Percentiles rank a stretch among this genome's conserved stretches.
Evolutionary conservation across 1,140 invertebrate species (phyloP).

Genomic region (Hetaerina americana): DNA sequence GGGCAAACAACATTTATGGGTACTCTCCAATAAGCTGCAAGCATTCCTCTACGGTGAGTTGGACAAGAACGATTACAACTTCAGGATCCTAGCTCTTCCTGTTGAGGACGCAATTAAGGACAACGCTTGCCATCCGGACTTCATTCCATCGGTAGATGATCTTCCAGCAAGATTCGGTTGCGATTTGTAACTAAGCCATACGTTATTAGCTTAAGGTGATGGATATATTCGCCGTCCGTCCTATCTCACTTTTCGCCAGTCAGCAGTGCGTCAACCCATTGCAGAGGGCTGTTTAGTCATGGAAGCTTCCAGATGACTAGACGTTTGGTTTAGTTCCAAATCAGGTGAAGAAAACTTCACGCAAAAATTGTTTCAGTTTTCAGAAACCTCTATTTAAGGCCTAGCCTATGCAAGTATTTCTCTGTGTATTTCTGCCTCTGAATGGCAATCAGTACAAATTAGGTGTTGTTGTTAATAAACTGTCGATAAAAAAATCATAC

Average conservation of each 20-base stretch:
- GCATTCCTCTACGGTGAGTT: slow-evolving; percentile 54
- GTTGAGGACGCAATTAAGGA: slow-evolving; percentile 42
- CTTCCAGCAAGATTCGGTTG: neutral
- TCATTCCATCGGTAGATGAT: neutral
- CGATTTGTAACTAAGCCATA: too few relatives aligned
- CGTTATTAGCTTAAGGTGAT: too few relatives aligned
- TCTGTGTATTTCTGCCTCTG: neutral
- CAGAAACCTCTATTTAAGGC: neutral
- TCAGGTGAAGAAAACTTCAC: neutral
- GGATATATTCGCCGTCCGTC: too few relatives aligned
- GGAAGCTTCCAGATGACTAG: too few relatives aligned
- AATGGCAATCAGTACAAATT: neutral
- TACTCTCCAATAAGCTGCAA: slow-evolving; percentile 57
- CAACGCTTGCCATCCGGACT: slow-evolving; percentile 51
- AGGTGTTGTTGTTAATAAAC: too few relatives aligned
- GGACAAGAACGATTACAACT: slow-evolving; percentile 52
- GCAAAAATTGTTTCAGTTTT: neutral
- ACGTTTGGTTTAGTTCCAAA: too few relatives aligned
- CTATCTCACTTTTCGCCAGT: too few relatives aligned
- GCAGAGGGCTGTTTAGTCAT: too few relatives aligned
- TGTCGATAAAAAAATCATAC: too few relatives aligned
- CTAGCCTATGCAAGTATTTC: neutral
- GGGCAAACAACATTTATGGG: slow-evolving; percentile 50
- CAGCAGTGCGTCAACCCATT: too few relatives aligned
- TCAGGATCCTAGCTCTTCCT: slow-evolving; percentile 49